Evolutionary conservation across 2,113 vertebrate genomes (phyloP).

Genomic region (Chloebia gouldiae): DNA sequence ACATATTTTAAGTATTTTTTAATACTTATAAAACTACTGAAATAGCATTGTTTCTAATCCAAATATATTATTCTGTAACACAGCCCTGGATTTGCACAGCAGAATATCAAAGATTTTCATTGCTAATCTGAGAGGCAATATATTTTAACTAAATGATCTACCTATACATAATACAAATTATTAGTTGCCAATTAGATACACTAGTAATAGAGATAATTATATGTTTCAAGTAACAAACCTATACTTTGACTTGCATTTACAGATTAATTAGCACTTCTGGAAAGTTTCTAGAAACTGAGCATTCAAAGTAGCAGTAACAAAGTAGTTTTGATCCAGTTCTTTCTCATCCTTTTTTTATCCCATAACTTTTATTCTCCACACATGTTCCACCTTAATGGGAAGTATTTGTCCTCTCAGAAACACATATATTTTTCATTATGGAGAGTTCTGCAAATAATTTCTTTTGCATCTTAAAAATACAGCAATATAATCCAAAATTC

Average conservation of each 20-base stretch:
- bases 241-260: slow-evolving; percentile 46
- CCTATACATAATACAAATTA: slow-evolving; percentile 21
- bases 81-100: neutral
- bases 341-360: neutral
- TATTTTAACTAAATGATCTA: slow-evolving; percentile 31
- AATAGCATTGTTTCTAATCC: neutral
- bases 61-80: neutral
- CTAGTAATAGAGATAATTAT: slow-evolving; percentile 49
- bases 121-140: slow-evolving; percentile 8
- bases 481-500: neutral
- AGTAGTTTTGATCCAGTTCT: neutral
- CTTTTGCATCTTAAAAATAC: neutral
- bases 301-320: slow-evolving; percentile 36
- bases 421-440: neutral
- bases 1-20: neutral
- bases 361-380: neutral
- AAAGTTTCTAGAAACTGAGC: slow-evolving; percentile 53
- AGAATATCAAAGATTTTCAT: neutral
- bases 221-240: slow-evolving; percentile 36
- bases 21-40: neutral
- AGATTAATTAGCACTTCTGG: slow-evolving; percentile 63
- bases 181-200: slow-evolving; percentile 56
- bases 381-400: neutral
- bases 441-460: neutral
- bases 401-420: neutral